Percentiles rank a stretch among this genome's conserved stretches.
Conservation (phyloP, 2,113 vertebrate genomes). For the Ptyas mucosa region DNA sequence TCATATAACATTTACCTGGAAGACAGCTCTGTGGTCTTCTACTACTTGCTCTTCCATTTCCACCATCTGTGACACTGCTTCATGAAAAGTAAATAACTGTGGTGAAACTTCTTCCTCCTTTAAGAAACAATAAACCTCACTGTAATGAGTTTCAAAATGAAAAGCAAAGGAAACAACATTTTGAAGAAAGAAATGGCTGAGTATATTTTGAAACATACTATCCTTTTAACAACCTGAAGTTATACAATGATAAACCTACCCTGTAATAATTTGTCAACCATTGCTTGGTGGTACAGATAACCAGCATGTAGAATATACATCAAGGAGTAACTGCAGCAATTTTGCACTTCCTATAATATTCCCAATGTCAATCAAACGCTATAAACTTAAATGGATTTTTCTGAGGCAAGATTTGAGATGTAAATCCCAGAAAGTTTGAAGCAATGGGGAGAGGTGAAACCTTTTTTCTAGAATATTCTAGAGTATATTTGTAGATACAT, state of each 20-base stretch:
- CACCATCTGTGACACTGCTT: constrained; percentile 96
- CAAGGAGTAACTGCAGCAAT: no score
- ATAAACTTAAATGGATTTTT: neutral
- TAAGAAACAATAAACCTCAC: constrained; percentile 20
- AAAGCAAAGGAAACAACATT: neutral
- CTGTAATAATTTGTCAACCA: neutral
- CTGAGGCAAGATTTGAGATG: neutral
- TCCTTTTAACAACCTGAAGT: neutral
- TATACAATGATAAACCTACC: neutral
- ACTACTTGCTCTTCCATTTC: constrained; percentile 99
- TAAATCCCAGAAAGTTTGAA: neutral
- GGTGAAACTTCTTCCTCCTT: constrained; percentile 98
- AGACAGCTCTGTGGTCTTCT: constrained; percentile 93
- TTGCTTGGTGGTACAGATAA: neutral
- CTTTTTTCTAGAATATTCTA: neutral
- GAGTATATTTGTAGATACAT: neutral
- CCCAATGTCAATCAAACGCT: neutral
- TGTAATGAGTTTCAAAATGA: constrained; percentile 1
- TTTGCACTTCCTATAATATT: neutral
- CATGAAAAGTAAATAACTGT: constrained; percentile 94
- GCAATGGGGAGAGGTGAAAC: neutral
- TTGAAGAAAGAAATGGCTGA: neutral
- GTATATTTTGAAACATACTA: neutral
- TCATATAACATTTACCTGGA: constrained; percentile 78
- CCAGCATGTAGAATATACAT: neutral